These are phyloP conservation scores for Pogonus chalceus DNA, from an alignment of 1,140 invertebrate species.

Conservation along the genomic window DNA sequence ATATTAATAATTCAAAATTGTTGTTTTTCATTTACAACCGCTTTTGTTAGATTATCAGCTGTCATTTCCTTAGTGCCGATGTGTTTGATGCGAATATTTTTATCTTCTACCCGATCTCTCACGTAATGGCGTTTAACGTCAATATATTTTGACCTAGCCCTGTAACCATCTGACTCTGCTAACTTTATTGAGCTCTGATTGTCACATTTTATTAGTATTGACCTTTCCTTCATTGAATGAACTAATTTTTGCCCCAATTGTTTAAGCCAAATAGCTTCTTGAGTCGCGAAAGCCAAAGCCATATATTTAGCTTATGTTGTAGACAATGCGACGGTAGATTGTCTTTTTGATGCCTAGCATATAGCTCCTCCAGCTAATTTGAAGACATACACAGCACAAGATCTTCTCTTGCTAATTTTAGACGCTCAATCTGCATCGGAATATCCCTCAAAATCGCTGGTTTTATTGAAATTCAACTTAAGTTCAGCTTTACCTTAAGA, in stretches of 20 bases:
- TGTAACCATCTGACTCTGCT: constrained; percentile 23
- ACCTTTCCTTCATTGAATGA: constrained; percentile 6
- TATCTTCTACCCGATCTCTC: too few relatives aligned
- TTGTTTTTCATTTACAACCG: background rate
- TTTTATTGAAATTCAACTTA: too few relatives aligned
- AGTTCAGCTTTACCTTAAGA: too few relatives aligned
- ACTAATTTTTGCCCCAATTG: background rate
- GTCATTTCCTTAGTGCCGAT: background rate
- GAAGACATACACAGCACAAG: constrained; percentile 29
- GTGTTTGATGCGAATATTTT: background rate
- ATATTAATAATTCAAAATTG: background rate
- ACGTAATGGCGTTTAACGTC: constrained; percentile 12
- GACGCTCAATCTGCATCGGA: constrained; percentile 12
- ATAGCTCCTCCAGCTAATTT: constrained; percentile 27
- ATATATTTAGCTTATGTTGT: constrained; percentile 36
- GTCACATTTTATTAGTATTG: background rate
- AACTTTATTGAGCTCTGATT: constrained; percentile 24
- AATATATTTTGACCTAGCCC: constrained; percentile 17
- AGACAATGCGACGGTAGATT: constrained; percentile 30
- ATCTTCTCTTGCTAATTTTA: constrained; percentile 1
- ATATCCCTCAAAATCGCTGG: too few relatives aligned
- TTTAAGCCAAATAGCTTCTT: constrained; percentile 18
- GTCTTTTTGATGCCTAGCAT: constrained; percentile 27
- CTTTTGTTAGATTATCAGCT: background rate
- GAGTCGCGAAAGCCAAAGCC: constrained; percentile 16